phyloP scores from a whole-genome alignment of 2,797 vertebrate species.

The Microcaecilia unicolor region DNA sequence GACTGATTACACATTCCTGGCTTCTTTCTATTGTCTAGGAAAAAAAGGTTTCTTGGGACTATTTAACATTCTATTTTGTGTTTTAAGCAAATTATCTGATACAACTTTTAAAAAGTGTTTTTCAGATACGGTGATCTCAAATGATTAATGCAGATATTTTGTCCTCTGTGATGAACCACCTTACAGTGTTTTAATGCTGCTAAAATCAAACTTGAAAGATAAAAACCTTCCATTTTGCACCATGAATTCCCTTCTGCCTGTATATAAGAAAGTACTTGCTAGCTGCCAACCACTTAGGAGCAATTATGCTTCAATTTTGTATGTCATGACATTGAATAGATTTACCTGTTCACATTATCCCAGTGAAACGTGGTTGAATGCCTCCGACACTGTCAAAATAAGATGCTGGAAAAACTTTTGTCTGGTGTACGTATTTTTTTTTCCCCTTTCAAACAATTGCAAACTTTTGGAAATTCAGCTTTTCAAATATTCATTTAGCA shows the following conservation, averaged over 20 bases:
- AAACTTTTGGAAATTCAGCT: slow-evolving; percentile 24
- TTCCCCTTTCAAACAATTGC: slow-evolving; percentile 12
- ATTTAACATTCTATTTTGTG: slow-evolving; percentile 10
- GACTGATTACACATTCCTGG: no score
- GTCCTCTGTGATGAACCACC: slow-evolving; percentile 24
- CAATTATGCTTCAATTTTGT: slow-evolving; percentile 47
- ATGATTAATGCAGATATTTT: slow-evolving; percentile 13
- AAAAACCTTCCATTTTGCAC: slow-evolving; percentile 41
- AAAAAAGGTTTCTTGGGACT: no score
- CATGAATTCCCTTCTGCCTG: slow-evolving; percentile 39
- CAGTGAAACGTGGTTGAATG: slow-evolving; percentile 34
- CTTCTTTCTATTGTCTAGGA: no score
- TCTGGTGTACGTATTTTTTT: not conserved
- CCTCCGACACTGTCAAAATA: slow-evolving; percentile 49
- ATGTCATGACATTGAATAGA: slow-evolving; percentile 53
- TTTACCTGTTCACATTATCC: slow-evolving; percentile 42
- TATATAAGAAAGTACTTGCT: slow-evolving; percentile 39
- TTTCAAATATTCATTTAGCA: slow-evolving; percentile 13
- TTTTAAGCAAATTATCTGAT: no score
- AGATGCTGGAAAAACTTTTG: slow-evolving; percentile 29
- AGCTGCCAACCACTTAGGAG: slow-evolving; percentile 48
- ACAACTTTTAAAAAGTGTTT: no score
- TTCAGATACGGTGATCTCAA: slow-evolving; percentile 31
- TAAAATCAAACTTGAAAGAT: slow-evolving; percentile 43
- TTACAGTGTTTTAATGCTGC: slow-evolving; percentile 24